A percentile compares a stretch with the other conserved stretches of the same genome.
These are phyloP conservation scores for Coptotermes formosanus DNA, from an alignment of 1,140 invertebrate genomes.

Conservation along the genomic window DNA sequence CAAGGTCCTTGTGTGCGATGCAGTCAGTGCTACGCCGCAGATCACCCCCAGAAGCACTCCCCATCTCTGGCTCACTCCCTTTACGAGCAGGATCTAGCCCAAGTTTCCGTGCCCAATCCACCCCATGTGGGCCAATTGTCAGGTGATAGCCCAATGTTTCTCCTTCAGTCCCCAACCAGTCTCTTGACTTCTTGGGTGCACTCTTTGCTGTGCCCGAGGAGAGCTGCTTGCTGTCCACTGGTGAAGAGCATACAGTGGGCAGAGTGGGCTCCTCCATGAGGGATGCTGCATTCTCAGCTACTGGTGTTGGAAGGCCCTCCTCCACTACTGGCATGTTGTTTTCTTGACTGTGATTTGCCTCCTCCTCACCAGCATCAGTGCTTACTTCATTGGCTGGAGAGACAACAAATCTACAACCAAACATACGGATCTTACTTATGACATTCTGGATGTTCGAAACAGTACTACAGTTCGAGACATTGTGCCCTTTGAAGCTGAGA, in stretches of 20 bases:
- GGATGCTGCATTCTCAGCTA: neutral
- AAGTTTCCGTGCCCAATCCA: slow-evolving; percentile 41
- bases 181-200: slow-evolving; percentile 29
- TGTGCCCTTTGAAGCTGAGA: too few species aligned
- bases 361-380: neutral
- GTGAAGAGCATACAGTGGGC: neutral
- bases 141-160: slow-evolving; percentile 51
- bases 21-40: slow-evolving; percentile 66
- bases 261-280: neutral
- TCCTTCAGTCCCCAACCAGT: slow-evolving; percentile 36
- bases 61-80: slow-evolving; percentile 53
- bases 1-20: slow-evolving; percentile 59
- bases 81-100: slow-evolving; percentile 44
- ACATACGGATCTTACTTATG: too few species aligned
- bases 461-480: too few species aligned
- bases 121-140: slow-evolving; percentile 60
- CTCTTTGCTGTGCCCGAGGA: neutral
- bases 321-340: neutral
- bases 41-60: slow-evolving; percentile 48
- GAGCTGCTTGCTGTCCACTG: neutral
- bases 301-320: neutral
- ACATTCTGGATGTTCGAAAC: too few species aligned
- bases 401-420: slow-evolving; percentile 36
- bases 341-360: neutral
- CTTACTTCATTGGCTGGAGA: slow-evolving; percentile 33